phyloP scores from a whole-genome alignment of 35 echinoderm and acorn worm species.

The Apostichopus japonicus region DNA sequence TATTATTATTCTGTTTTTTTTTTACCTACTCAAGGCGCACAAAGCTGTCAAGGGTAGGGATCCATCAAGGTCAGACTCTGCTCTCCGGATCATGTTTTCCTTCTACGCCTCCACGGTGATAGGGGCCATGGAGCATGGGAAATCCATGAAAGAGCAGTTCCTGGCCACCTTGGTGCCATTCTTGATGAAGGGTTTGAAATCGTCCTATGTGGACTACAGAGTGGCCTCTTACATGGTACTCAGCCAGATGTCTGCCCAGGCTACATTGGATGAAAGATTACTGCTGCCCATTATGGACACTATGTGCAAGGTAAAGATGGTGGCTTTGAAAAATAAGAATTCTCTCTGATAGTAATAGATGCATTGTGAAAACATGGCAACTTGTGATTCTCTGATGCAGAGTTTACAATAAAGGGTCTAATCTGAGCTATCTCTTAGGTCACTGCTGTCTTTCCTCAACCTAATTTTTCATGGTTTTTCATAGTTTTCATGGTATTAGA shows the following conservation, averaged over 20 bases:
- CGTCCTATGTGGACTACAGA: constrained; percentile 72
- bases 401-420: too few species aligned
- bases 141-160: constrained; percentile 67
- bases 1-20: too few species aligned
- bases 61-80: background rate
- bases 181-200: constrained; percentile 81
- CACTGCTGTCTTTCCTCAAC: too few species aligned
- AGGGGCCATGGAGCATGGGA: constrained; percentile 69
- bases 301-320: constrained; percentile 72
- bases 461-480: too few species aligned
- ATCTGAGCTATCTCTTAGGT: too few species aligned
- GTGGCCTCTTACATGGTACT: constrained; percentile 91
- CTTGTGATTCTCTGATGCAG: too few species aligned
- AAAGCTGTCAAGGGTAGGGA: background rate
- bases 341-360: too few species aligned
- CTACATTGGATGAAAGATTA: constrained; percentile 59
- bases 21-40: constrained; percentile 4
- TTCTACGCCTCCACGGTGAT: constrained; percentile 92
- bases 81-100: constrained; percentile 68
- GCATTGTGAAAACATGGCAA: too few species aligned
- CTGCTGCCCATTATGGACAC: constrained; percentile 73
- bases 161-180: constrained; percentile 77
- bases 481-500: too few species aligned
- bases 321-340: background rate
- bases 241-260: constrained; percentile 76